Evolutionary conservation across 1,140 invertebrate genomes (phyloP).

Genomic region (Drosophila insularis): DNA sequence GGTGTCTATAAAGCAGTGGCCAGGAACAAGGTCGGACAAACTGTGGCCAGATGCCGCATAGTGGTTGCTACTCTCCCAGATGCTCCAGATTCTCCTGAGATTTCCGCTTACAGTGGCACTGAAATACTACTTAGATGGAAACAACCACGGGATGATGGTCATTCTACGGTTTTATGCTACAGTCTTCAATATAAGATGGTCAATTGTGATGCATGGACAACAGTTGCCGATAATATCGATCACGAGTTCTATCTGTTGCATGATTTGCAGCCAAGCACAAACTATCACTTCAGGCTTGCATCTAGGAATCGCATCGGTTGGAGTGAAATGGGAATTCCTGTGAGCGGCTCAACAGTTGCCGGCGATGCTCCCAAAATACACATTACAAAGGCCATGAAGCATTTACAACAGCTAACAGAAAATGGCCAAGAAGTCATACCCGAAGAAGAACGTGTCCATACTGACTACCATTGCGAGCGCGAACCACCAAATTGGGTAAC

Average conservation of each 20-base stretch:
- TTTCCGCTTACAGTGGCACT: constrained; percentile 90
- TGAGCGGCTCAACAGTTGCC: constrained; percentile 87
- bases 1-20: constrained; percentile 98
- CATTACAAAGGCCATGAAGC: constrained; percentile 90
- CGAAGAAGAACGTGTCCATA: constrained; percentile 85
- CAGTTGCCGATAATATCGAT: constrained; percentile 93
- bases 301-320: constrained; percentile 97
- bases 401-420: constrained; percentile 92
- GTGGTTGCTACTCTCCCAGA: constrained; percentile 89
- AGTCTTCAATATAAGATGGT: constrained; percentile 90
- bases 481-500: constrained; percentile 89
- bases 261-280: constrained; percentile 89
- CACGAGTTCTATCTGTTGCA: constrained; percentile 95
- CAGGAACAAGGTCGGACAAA: constrained; percentile 92
- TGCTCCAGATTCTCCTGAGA: constrained; percentile 93
- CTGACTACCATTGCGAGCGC: constrained; percentile 90
- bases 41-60: constrained; percentile 88
- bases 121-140: constrained; percentile 95
- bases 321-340: constrained; percentile 91
- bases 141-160: constrained; percentile 92
- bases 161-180: constrained; percentile 92
- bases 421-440: constrained; percentile 88
- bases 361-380: constrained; percentile 87
- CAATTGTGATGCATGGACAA: constrained; percentile 92
- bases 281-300: constrained; percentile 94